Conservation (phyloP, 2,797 vertebrate genomes). For the Orientallactaga sibirica region DNA sequence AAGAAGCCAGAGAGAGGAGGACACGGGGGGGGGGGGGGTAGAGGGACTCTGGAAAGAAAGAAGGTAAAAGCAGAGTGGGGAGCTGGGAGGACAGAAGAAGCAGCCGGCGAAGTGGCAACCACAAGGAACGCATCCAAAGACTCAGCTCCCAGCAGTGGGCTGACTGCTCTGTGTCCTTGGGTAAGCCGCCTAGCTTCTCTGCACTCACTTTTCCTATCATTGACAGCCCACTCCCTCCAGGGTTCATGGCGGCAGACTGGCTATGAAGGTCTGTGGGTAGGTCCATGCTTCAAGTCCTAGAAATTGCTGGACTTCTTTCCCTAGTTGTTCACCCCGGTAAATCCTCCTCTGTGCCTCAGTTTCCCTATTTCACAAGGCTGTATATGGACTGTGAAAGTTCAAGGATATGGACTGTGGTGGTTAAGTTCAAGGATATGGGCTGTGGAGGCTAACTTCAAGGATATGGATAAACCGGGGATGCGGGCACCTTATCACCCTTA, state of each 20-base stretch:
- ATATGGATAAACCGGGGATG: accelerated
- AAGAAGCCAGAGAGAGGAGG: neutral
- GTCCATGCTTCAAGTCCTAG: neutral
- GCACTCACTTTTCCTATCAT: neutral
- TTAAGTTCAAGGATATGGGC: neutral
- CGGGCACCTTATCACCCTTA: neutral
- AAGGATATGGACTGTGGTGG: too few species aligned
- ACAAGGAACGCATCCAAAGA: neutral
- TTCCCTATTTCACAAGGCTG: neutral
- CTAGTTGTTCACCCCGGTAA: neutral
- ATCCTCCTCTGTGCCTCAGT: neutral
- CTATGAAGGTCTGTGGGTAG: neutral
- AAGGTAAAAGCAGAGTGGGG: neutral
- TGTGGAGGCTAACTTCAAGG: too few species aligned
- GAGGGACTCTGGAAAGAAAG: neutral
- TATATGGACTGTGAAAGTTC: too few species aligned
- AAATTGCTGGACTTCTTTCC: neutral
- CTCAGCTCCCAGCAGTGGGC: accelerated
- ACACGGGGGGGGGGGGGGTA: accelerated
- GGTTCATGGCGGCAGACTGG: accelerated
- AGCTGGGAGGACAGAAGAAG: neutral
- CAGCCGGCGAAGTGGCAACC: accelerated
- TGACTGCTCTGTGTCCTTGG: neutral
- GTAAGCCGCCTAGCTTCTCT: neutral
- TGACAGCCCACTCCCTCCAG: accelerated